A percentile compares a stretch with the other conserved stretches of the same genome.
Conservation (phyloP, 2,797 vertebrate genomes). For the Microctenopoma stevenorrisi region DNA sequence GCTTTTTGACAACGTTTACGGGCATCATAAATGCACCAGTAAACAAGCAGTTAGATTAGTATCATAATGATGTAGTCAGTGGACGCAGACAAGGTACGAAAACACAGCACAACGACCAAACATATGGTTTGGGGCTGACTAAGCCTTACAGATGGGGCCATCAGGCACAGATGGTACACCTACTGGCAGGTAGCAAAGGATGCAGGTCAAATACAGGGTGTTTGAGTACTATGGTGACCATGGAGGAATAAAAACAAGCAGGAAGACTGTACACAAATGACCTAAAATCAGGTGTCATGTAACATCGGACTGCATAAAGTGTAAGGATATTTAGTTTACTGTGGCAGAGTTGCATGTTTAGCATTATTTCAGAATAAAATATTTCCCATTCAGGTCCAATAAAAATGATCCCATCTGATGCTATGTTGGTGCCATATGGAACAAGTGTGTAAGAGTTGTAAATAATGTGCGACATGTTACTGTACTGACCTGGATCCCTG, state of each 20-base stretch:
- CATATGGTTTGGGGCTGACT: slow-evolving; percentile 52
- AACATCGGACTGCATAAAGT: neutral
- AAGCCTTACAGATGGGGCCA: slow-evolving; percentile 51
- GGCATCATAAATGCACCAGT: slow-evolving; percentile 13
- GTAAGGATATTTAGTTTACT: too few species aligned
- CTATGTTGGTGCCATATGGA: too few species aligned
- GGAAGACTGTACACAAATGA: neutral
- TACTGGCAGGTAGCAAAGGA: slow-evolving; percentile 50
- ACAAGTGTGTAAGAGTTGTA: neutral
- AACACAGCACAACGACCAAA: slow-evolving; percentile 20
- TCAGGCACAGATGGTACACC: slow-evolving; percentile 55
- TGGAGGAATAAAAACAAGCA: neutral
- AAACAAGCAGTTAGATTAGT: slow-evolving; percentile 10
- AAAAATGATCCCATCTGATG: too few species aligned
- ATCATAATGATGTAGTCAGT: slow-evolving; percentile 1
- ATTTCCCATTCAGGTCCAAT: neutral
- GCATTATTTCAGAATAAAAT: neutral
- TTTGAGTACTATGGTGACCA: slow-evolving; percentile 22
- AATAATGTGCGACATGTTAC: neutral
- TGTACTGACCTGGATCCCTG: neutral
- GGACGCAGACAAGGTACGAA: slow-evolving; percentile 26
- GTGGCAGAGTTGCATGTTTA: neutral
- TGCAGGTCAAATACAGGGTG: slow-evolving; percentile 42
- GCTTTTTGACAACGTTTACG: slow-evolving; percentile 7
- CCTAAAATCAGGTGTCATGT: neutral